Percentiles rank a stretch among this genome's conserved stretches.
Conservation (phyloP, 2,797 vertebrate genomes). For the Molossus molossus region DNA sequence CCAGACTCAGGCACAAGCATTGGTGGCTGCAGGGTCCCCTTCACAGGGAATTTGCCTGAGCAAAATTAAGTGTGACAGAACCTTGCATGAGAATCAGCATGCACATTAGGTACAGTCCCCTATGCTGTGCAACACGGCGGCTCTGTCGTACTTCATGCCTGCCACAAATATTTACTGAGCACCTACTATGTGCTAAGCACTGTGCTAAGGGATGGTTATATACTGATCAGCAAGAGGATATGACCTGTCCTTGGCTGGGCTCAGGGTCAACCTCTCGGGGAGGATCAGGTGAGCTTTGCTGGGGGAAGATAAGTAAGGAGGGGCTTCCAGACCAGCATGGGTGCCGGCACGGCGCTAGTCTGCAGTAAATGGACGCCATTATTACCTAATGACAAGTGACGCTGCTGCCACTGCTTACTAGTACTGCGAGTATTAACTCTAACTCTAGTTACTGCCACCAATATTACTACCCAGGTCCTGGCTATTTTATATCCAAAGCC, state of each 20-base stretch:
- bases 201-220: neutral
- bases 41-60: neutral
- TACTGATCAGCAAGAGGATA: neutral
- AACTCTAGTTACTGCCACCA: neutral
- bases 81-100: neutral
- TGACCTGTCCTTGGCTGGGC: neutral
- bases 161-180: neutral
- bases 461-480: neutral
- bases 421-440: neutral
- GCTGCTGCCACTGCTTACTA: neutral
- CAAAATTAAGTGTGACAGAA: neutral
- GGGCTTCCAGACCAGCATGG: neutral
- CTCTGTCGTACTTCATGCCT: neutral
- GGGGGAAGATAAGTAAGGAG: neutral
- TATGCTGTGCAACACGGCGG: neutral
- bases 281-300: neutral
- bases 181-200: neutral
- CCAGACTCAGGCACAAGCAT: neutral
- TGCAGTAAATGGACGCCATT: neutral
- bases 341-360: neutral
- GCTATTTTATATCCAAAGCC: neutral
- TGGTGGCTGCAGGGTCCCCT: too few relatives aligned
- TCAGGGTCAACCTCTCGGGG: neutral
- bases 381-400: neutral
- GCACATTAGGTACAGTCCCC: neutral